Base-by-base conservation (phyloP, 2,888 invertebrate genomes). In the Nemoura dubitans region DNA sequence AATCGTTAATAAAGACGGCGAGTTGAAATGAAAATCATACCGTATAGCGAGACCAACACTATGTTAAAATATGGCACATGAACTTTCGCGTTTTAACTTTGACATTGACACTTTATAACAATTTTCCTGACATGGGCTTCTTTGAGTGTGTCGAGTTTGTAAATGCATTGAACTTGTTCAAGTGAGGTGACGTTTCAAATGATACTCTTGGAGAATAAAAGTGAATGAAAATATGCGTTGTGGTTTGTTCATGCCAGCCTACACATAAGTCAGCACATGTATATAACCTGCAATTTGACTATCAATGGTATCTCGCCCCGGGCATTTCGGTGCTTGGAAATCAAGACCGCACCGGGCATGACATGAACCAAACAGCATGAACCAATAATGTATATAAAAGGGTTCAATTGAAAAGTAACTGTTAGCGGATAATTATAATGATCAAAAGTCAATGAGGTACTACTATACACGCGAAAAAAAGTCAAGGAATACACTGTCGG, bases 1-100 rank as follows among this genome's bases (percentile, higher is more conserved):
- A 83, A 83, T 83, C 36, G 21, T 36, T 83, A 83, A 83, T 42
- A 26, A 83, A 36, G 43, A 78, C 26, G 2, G 2, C 10, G 21
- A 59, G 59, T 59, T 21, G 59, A 21, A 10, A 59, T 59, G 21
- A 59, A 36, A 59, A 59, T 59, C 59, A 21, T 59, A 14, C 59
- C 14, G 59, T 10, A 3, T 36, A 10, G 36, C 36, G 5, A 36
- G 3, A 10, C 36, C 36, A 36, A 36, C 36, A 36, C 36, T 36
- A 6, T 36, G 36, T 3, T 36, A 36, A 36, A 6, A 36, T 36
- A 36, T 2, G 14, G 59, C 59, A 16, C 6, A 36, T 3, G 5
- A 36, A 36, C 36, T 36, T 36, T 36, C 5, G 36, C 36, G 59
- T 14, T 21, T 21, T 21, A 59, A 21, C 59, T 59, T 59, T 59